phyloP scores from a whole-genome alignment of 2,113 vertebrate genomes.

The Papio anubis region DNA sequence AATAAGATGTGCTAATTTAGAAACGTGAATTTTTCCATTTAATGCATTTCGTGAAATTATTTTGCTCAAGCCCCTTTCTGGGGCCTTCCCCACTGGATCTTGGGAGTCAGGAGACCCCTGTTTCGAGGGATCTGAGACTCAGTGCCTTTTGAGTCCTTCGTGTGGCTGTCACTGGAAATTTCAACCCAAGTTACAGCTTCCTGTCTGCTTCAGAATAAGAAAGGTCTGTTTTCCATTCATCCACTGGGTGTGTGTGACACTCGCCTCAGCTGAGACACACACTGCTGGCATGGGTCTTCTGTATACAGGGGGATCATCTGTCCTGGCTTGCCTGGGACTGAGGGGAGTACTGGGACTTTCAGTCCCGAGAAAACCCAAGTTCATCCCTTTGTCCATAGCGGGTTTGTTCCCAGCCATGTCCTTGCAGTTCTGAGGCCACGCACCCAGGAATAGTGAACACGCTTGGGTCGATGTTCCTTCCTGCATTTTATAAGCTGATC shows the following conservation, averaged over 20 bases:
- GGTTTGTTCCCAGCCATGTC: neutral
- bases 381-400: accelerated
- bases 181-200: neutral
- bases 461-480: neutral
- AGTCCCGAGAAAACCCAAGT: neutral
- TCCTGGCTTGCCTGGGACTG: neutral
- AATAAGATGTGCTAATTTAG: neutral
- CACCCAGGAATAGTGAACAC: neutral
- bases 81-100: neutral
- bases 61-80: neutral
- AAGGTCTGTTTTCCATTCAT: too few relatives aligned
- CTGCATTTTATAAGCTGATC: neutral
- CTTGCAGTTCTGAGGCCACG: neutral
- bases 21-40: neutral
- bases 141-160: neutral
- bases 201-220: neutral
- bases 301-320: neutral
- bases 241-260: neutral
- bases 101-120: neutral
- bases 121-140: neutral
- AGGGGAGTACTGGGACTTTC: too few relatives aligned
- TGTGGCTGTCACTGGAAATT: neutral
- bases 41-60: neutral
- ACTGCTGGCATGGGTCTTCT: neutral
- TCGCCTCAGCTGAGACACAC: accelerated